Evolutionary conservation across 2,888 invertebrate genomes (phyloP), one percentile per base, ranked within the genome.

Genomic region (Trissoscelio sp.): DNA sequence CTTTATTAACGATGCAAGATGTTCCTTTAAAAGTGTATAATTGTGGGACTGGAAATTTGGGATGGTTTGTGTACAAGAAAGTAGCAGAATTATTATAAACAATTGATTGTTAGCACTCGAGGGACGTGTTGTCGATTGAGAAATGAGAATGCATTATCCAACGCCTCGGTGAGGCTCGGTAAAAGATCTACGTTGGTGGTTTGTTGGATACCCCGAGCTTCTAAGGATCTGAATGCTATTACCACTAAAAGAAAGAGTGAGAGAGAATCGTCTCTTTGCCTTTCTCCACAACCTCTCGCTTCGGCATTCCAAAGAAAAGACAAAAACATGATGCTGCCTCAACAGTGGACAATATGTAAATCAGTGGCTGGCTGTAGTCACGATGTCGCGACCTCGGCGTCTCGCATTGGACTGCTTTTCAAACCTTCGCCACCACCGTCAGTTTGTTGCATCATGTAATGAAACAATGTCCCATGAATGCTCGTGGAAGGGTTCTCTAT

Each of bases 371-470:
- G 88, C 88, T 85, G 86, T 89, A 88, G 91, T 91, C 91, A 91
- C 91, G 91, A 91, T 91, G 91, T 91, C 91, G 91, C 91, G 90
- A 91, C 91, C 91, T 90, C 91, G 88, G 87, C 86, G 86, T 84
- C 83, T 85, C 82, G 83, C 86, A 82, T 83, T 84, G 81, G 82
- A 79, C 83, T 84, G 83, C 85, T 87, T 86, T 84, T 85, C 85
- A 87, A 87, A 86, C 87, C 86, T 85, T 85, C 84, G 82, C 83
- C 79, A 81, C 84, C 84, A 86, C 85, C 84, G 84, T 86, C 84
- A 83, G 81, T 83, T 83, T 75, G 79, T 83, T 83, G 84, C 83
- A 82, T 81, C 79, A 81, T 79, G 79, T 77, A 78, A 73, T 60
- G 80, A 80, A 80, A 83, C 79, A 70, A 82, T 78, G 83, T 83